Percentiles rank a stretch among this genome's conserved stretches.
Evolutionary conservation across 1,140 invertebrate species (phyloP).

Genomic region (Periplaneta americana): DNA sequence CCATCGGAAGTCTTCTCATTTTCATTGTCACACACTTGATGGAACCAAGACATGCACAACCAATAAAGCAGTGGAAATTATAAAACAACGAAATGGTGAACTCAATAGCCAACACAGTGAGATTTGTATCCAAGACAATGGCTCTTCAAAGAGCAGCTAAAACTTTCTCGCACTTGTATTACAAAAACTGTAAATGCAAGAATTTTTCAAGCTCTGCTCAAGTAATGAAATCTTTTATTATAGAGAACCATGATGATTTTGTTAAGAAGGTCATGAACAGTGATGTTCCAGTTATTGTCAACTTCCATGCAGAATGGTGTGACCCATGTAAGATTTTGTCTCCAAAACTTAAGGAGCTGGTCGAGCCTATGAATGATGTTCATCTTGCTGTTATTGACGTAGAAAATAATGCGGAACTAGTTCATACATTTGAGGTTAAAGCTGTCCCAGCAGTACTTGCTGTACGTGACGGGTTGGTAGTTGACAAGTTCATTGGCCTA

Average conservation of each 20-base stretch:
- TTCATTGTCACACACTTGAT: constrained; percentile 46
- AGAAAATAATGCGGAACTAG: constrained; percentile 79
- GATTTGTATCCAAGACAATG: not conserved
- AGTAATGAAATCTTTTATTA: constrained; percentile 42
- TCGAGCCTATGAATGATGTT: constrained; percentile 69
- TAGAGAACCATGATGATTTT: constrained; percentile 51
- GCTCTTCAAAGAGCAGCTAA: not conserved
- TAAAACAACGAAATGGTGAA: constrained; percentile 20
- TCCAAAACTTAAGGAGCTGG: constrained; percentile 78
- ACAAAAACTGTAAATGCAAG: no score
- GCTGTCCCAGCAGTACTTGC: constrained; percentile 88
- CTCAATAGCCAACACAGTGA: not conserved
- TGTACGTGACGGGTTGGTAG: constrained; percentile 79
- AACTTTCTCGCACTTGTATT: not conserved
- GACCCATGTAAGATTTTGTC: constrained; percentile 93
- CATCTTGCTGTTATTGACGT: constrained; percentile 90
- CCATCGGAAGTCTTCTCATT: constrained; percentile 39
- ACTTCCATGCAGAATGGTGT: constrained; percentile 90
- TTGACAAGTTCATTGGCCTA: constrained; percentile 89
- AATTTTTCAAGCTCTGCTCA: not conserved
- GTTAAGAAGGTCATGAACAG: constrained; percentile 71
- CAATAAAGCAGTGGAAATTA: constrained; percentile 38
- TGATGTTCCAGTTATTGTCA: constrained; percentile 74
- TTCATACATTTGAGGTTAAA: constrained; percentile 77
- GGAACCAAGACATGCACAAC: constrained; percentile 37